phyloP scores from a whole-genome alignment of 2,113 vertebrate genomes.

The Phalacrocorax aristotelis region DNA sequence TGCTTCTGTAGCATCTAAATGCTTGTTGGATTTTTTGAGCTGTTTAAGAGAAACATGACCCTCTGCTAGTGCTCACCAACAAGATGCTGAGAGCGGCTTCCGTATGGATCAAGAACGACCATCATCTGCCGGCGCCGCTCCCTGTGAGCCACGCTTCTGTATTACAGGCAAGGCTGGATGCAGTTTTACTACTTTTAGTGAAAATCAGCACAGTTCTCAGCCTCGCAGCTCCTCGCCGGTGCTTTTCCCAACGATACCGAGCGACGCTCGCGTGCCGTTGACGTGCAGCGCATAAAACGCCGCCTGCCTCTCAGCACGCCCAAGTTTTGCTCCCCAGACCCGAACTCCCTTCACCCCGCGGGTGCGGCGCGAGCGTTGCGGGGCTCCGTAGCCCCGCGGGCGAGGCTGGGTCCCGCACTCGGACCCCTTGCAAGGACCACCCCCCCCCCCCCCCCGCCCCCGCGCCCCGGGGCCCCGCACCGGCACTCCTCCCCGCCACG shows the following conservation, averaged over 20 bases:
- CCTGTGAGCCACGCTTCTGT: not conserved
- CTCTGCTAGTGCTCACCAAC: not conserved
- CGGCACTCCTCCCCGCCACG: no score
- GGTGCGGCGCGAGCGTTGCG: fast-evolving
- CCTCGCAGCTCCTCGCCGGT: not conserved
- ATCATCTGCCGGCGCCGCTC: not conserved
- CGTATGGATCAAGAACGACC: not conserved
- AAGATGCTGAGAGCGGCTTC: not conserved
- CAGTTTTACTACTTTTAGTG: not conserved
- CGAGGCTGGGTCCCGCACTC: not conserved
- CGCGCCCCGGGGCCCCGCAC: no score
- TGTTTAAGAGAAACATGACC: not conserved
- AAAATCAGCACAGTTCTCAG: not conserved
- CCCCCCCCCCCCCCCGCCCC: no score
- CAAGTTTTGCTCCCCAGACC: not conserved
- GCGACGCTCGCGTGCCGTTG: not conserved
- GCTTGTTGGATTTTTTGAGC: not conserved
- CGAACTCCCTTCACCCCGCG: fast-evolving
- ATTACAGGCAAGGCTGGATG: not conserved
- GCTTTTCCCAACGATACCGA: not conserved
- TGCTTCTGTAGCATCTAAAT: not conserved
- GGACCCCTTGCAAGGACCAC: not conserved
- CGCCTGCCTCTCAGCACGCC: fast-evolving
- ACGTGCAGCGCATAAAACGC: fast-evolving
- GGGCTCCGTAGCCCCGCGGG: not conserved